phyloP scores from a whole-genome alignment of 2,113 vertebrate species.

The Oncorhynchus mykiss region DNA sequence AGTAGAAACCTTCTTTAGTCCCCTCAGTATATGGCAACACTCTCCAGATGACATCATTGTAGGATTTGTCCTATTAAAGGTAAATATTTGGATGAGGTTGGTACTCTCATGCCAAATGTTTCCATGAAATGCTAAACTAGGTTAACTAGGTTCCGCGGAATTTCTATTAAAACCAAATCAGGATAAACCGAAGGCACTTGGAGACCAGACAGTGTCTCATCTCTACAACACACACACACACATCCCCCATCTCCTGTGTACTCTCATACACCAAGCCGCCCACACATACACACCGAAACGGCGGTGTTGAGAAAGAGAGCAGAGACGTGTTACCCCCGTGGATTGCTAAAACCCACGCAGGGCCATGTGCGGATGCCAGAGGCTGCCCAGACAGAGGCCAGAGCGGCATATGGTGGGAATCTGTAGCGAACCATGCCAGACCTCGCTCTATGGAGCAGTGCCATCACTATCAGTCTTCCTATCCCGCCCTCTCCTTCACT shows the following conservation, averaged over 20 bases:
- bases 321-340: slow-evolving; percentile 8
- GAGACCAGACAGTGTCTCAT: background rate
- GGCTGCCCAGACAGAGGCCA: slow-evolving; percentile 9
- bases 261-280: background rate
- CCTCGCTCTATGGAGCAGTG: background rate
- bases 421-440: slow-evolving; percentile 10
- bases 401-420: slow-evolving; percentile 28
- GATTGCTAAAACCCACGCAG: slow-evolving; percentile 3
- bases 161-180: slow-evolving; percentile 7
- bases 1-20: too few relatives aligned
- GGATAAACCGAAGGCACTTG: background rate
- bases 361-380: slow-evolving; percentile 2
- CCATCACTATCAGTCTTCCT: background rate
- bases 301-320: background rate
- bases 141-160: background rate
- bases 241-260: background rate
- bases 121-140: slow-evolving; percentile 13
- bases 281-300: background rate
- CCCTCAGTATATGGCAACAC: slow-evolving; percentile 28
- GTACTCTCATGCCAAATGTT: slow-evolving; percentile 18
- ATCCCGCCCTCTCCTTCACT: background rate
- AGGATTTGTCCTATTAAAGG: slow-evolving; percentile 39
- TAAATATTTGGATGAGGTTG: slow-evolving; percentile 17
- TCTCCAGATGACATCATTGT: slow-evolving; percentile 28
- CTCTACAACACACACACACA: background rate